Percentiles rank a stretch among this genome's conserved stretches.
Evolutionary conservation across 2,797 vertebrate species (phyloP).

Genomic region (Typhlichthys subterraneus): DNA sequence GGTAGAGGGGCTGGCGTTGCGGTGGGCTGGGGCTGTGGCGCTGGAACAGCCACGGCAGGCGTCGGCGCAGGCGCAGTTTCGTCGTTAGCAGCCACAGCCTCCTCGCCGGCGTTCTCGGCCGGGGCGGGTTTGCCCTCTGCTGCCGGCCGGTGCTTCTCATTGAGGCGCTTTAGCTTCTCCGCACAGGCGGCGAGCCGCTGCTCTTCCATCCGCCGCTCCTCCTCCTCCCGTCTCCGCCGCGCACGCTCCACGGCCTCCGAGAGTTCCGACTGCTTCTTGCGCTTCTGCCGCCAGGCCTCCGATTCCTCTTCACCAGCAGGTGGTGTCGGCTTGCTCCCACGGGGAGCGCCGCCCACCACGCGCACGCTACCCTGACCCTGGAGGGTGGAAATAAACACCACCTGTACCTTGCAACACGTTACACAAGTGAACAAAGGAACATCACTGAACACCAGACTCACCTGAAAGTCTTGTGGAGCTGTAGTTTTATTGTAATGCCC

Average conservation of each 20-base stretch:
- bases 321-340: constrained; percentile 72
- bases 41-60: constrained; percentile 47
- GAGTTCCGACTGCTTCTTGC: constrained; percentile 90
- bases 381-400: not conserved
- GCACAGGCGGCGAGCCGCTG: constrained; percentile 96
- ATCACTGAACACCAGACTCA: constrained; percentile 45
- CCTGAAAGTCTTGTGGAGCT: constrained; percentile 84
- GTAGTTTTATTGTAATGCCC: constrained; percentile 79
- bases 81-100: constrained; percentile 38
- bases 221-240: constrained; percentile 91
- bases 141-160: constrained; percentile 86
- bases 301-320: constrained; percentile 85
- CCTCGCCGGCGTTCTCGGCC: constrained; percentile 48
- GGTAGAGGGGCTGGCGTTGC: constrained; percentile 34
- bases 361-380: constrained; percentile 58
- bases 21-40: constrained; percentile 46
- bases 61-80: constrained; percentile 42
- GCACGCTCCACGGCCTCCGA: constrained; percentile 95
- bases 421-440: not conserved
- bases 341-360: constrained; percentile 67
- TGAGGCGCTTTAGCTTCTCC: constrained; percentile 93
- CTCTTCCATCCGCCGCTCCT: constrained; percentile 95
- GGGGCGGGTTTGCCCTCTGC: constrained; percentile 53
- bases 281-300: constrained; percentile 95
- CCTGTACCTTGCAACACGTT: not conserved